These are phyloP conservation scores for Drosophila limbata DNA, from an alignment of 2,888 invertebrate species.

Conservation along the genomic window DNA sequence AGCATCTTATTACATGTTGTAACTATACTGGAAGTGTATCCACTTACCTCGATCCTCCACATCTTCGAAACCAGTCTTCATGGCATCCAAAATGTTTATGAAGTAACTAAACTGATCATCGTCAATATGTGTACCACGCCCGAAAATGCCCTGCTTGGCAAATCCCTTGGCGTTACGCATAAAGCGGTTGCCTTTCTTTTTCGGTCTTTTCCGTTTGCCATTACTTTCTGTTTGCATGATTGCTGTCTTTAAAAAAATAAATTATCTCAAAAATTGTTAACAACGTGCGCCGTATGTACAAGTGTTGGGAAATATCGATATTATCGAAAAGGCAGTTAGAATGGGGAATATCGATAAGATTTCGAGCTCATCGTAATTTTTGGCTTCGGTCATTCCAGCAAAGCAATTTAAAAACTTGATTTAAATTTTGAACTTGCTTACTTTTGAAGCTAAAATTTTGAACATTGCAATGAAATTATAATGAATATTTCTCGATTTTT, in stretches of 20 bases:
- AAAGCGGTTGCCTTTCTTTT: slow-evolving; percentile 78
- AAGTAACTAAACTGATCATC: slow-evolving; percentile 92
- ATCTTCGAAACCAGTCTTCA: slow-evolving; percentile 89
- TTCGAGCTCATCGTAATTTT: no score
- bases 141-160: slow-evolving; percentile 90
- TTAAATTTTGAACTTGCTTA: no score
- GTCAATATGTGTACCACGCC: slow-evolving; percentile 90
- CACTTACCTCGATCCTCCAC: slow-evolving; percentile 90
- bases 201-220: slow-evolving; percentile 61
- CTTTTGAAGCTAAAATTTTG: no score
- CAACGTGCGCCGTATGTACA: slow-evolving; percentile 56
- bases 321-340: no score
- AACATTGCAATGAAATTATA: no score
- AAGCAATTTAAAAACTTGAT: no score
- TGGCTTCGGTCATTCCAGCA: no score
- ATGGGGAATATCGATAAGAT: no score
- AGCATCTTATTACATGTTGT: neutral
- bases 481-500: no score
- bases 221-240: slow-evolving; percentile 53
- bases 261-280: slow-evolving; percentile 19
- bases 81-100: slow-evolving; percentile 90
- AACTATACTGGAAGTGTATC: neutral
- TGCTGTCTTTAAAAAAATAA: neutral
- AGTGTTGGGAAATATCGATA: no score
- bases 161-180: slow-evolving; percentile 91